phyloP scores from a whole-genome alignment of 2,797 vertebrate species.

The Acropternis orthonyx region DNA sequence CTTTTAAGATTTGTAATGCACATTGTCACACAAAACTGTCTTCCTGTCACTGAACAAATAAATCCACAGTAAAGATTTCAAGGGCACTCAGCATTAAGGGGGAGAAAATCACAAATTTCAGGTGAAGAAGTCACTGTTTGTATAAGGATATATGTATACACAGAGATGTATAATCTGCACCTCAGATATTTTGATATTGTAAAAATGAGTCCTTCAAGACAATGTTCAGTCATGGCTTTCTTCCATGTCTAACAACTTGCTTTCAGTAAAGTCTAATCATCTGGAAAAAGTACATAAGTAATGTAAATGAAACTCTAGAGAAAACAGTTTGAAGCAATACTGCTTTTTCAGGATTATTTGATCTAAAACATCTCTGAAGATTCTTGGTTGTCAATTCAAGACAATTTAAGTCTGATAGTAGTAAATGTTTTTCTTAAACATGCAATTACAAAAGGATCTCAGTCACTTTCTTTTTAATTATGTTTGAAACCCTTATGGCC shows the following conservation, averaged over 20 bases:
- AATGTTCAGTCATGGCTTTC: neutral
- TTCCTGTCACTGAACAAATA: neutral
- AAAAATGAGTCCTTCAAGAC: neutral
- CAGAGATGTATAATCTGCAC: neutral
- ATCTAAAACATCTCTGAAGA: conserved; percentile 26
- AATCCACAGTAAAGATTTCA: neutral
- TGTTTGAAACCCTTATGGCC: neutral
- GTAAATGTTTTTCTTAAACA: conserved; percentile 20
- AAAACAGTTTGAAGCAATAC: conserved; percentile 2
- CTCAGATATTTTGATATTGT: neutral
- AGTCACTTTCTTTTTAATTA: neutral
- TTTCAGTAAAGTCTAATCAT: conserved; percentile 33
- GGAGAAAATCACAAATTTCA: neutral
- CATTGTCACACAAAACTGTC: neutral
- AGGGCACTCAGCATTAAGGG: neutral
- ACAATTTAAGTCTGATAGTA: neutral
- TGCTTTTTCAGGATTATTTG: neutral
- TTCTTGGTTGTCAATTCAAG: conserved; percentile 5
- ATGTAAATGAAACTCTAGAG: neutral
- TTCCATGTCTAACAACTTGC: neutral
- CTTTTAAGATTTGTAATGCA: neutral
- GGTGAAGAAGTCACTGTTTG: neutral
- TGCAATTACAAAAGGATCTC: conserved; percentile 11
- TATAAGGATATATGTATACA: neutral
- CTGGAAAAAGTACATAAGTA: neutral